A percentile compares a stretch with the other conserved stretches of the same genome.
Evolutionary conservation across 1,140 invertebrate genomes (phyloP).

Genomic region (Pseudobourletiella spinata): DNA sequence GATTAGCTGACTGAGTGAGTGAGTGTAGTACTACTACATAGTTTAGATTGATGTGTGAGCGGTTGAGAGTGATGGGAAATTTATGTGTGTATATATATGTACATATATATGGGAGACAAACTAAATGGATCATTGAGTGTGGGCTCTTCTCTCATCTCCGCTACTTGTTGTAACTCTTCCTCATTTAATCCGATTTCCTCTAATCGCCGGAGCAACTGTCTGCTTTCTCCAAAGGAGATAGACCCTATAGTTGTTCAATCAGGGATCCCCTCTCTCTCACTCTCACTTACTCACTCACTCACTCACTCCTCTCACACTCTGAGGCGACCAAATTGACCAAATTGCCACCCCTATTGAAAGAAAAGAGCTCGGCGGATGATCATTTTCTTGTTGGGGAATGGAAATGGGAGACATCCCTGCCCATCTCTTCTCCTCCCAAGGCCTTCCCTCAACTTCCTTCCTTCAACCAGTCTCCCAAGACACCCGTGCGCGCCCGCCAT

Average conservation of each 20-base stretch:
- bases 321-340: constrained; percentile 27
- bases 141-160: constrained; percentile 7
- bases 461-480: constrained; percentile 1
- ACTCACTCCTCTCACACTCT: too few species aligned
- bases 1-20: constrained; percentile 13
- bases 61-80: too few species aligned
- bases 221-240: constrained; percentile 26
- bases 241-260: constrained; percentile 16
- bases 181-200: constrained; percentile 33
- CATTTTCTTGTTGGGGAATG: constrained; percentile 6
- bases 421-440: constrained; percentile 5
- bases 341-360: constrained; percentile 23
- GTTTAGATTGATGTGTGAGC: constrained; percentile 4
- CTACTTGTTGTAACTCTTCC: constrained; percentile 20
- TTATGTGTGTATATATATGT: too few species aligned
- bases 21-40: neutral
- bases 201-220: constrained; percentile 36
- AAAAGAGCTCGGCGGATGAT: constrained; percentile 4
- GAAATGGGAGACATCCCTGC: constrained; percentile 14
- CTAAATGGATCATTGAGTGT: constrained; percentile 2
- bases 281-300: too few species aligned
- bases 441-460: neutral
- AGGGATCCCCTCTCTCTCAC: constrained; percentile 26
- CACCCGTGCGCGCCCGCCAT: constrained; percentile 14
- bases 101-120: constrained; percentile 7